These are phyloP conservation scores for Nasonia vitripennis DNA, from an alignment of 1,140 invertebrate species.

Conservation along the genomic window DNA sequence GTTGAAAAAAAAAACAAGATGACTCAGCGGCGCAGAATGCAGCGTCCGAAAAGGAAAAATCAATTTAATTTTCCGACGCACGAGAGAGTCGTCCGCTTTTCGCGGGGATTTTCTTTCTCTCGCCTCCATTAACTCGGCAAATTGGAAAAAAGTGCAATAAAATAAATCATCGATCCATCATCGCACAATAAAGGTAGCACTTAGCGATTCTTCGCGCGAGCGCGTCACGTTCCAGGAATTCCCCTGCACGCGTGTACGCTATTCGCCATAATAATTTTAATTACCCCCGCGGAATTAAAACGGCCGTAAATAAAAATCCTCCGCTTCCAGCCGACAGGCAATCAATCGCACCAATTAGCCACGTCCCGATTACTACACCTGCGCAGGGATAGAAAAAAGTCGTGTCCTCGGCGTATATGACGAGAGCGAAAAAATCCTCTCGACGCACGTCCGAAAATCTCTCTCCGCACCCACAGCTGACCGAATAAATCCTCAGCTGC, in stretches of 20 bases:
- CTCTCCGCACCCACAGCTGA: not conserved
- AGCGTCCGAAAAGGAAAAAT: not conserved
- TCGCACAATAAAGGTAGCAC: slow-evolving; percentile 1
- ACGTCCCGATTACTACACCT: not conserved
- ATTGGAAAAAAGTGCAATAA: not conserved
- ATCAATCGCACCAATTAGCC: not conserved
- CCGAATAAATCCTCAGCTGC: not conserved
- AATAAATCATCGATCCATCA: slow-evolving; percentile 23
- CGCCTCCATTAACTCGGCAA: not conserved
- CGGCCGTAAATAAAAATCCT: not conserved
- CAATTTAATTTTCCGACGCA: not conserved
- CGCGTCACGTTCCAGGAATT: not conserved
- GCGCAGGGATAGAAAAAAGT: no score
- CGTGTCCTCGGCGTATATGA: no score
- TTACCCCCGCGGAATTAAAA: not conserved
- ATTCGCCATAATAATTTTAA: slow-evolving; percentile 1
- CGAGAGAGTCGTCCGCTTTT: not conserved
- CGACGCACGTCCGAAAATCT: no score
- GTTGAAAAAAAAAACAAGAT: no score
- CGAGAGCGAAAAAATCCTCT: no score
- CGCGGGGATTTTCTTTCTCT: not conserved
- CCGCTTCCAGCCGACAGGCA: not conserved
- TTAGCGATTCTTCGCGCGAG: not conserved
- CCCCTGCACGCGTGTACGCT: not conserved
- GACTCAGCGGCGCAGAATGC: no score